Evolutionary conservation across 2,113 vertebrate species (phyloP).

Genomic region (Nycticorax nycticorax): DNA sequence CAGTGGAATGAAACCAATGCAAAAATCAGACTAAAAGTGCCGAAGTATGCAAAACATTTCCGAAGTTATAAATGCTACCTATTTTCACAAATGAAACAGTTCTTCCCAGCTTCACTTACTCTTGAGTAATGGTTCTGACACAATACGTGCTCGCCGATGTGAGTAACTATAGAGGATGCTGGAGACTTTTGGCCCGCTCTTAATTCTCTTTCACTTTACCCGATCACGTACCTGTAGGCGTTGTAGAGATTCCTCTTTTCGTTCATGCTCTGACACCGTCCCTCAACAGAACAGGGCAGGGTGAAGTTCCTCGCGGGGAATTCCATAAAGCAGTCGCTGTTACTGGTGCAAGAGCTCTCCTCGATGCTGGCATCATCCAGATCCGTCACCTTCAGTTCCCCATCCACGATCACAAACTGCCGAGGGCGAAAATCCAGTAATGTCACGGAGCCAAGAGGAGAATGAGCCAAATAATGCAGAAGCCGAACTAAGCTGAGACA

Average conservation of each 20-base stretch:
- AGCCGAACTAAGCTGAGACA: slow-evolving; percentile 87
- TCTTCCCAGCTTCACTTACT: not conserved
- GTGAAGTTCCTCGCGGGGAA: slow-evolving; percentile 90
- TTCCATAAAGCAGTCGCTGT: slow-evolving; percentile 79
- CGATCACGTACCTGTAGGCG: slow-evolving; percentile 80
- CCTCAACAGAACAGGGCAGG: slow-evolving; percentile 80
- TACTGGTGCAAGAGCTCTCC: slow-evolving; percentile 78
- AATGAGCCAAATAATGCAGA: slow-evolving; percentile 88
- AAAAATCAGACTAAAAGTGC: not conserved
- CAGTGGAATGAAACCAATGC: not conserved
- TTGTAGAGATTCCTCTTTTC: slow-evolving; percentile 92
- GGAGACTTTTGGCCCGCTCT: not conserved
- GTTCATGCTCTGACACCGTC: slow-evolving; percentile 84
- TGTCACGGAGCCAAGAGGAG: slow-evolving; percentile 86
- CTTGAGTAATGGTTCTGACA: not conserved
- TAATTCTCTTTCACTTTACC: not conserved
- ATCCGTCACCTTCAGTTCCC: slow-evolving; percentile 88
- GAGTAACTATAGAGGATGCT: not conserved
- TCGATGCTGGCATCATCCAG: slow-evolving; percentile 86
- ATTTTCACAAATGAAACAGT: not conserved
- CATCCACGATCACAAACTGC: slow-evolving; percentile 87
- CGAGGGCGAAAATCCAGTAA: slow-evolving; percentile 90
- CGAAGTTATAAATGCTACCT: not conserved
- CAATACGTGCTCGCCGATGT: fast-evolving
- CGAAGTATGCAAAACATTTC: slow-evolving; percentile 13